Conservation (phyloP, 1,140 invertebrate genomes). For the Telenomus remus region DNA sequence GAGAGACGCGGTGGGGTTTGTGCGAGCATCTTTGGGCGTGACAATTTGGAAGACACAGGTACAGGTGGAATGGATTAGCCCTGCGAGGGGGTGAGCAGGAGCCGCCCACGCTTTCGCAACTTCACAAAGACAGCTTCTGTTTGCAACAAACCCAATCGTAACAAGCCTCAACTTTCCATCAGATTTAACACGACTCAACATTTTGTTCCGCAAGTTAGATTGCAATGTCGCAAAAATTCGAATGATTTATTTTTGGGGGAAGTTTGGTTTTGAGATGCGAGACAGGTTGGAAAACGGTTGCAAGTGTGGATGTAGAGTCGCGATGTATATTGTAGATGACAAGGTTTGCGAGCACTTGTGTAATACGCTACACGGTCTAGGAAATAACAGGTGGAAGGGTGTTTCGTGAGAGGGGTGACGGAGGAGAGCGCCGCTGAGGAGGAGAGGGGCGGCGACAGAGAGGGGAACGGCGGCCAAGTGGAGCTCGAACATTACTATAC, state of each 20-base stretch:
- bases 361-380: slow-evolving; percentile 65
- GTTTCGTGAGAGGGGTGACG: slow-evolving; percentile 16
- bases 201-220: too few relatives aligned
- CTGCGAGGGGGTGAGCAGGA: slow-evolving; percentile 46
- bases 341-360: slow-evolving; percentile 63
- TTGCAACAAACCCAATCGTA: slow-evolving; percentile 8
- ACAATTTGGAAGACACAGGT: slow-evolving; percentile 52
- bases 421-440: slow-evolving; percentile 14
- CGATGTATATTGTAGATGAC: slow-evolving; percentile 34
- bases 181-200: too few relatives aligned
- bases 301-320: neutral
- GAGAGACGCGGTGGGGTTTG: slow-evolving; percentile 7
- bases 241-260: too few relatives aligned
- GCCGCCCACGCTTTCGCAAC: slow-evolving; percentile 50
- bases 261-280: too few relatives aligned
- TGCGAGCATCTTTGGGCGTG: slow-evolving; percentile 48
- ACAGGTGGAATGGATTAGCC: slow-evolving; percentile 54
- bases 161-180: too few relatives aligned
- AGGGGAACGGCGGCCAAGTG: slow-evolving; percentile 57
- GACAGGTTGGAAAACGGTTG: neutral
- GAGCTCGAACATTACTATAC: slow-evolving; percentile 71
- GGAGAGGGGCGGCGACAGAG: slow-evolving; percentile 34
- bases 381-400: slow-evolving; percentile 69
- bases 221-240: too few relatives aligned
- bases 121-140: slow-evolving; percentile 27